phyloP scores from a whole-genome alignment of 1,140 invertebrate genomes.

The Neuroterus valhalla region DNA sequence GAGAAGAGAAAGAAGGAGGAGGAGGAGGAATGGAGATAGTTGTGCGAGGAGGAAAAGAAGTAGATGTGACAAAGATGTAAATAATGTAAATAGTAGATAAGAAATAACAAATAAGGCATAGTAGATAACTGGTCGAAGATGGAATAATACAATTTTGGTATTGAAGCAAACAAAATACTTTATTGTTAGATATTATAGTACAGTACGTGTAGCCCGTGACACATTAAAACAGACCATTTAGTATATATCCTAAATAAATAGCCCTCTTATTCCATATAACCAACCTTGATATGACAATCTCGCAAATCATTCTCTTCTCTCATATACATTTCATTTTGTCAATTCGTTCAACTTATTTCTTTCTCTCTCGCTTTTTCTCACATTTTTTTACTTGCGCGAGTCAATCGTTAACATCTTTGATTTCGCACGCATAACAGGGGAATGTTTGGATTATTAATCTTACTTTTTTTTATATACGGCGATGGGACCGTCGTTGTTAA shows the following conservation, averaged over 20 bases:
- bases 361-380: conserved; percentile 49
- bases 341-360: conserved; percentile 41
- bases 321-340: conserved; percentile 14
- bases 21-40: too few species aligned
- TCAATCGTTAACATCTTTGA: conserved; percentile 68
- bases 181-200: conserved; percentile 76
- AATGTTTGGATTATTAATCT: conserved; percentile 51
- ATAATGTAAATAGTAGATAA: too few species aligned
- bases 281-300: conserved; percentile 74
- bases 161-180: conserved; percentile 76
- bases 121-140: too few species aligned
- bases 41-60: too few species aligned
- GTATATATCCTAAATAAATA: conserved; percentile 75
- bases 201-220: conserved; percentile 75
- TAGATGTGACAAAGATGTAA: too few species aligned
- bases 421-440: conserved; percentile 67
- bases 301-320: conserved; percentile 51
- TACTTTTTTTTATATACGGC: conserved; percentile 2
- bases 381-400: conserved; percentile 60
- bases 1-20: too few species aligned
- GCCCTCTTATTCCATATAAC: conserved; percentile 71
- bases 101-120: too few species aligned
- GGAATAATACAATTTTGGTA: not conserved
- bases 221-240: conserved; percentile 76
- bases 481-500: conserved; percentile 40